Evolutionary conservation across 2,113 vertebrate genomes (phyloP).

Genomic region (Brachypodius melanocephalos): DNA sequence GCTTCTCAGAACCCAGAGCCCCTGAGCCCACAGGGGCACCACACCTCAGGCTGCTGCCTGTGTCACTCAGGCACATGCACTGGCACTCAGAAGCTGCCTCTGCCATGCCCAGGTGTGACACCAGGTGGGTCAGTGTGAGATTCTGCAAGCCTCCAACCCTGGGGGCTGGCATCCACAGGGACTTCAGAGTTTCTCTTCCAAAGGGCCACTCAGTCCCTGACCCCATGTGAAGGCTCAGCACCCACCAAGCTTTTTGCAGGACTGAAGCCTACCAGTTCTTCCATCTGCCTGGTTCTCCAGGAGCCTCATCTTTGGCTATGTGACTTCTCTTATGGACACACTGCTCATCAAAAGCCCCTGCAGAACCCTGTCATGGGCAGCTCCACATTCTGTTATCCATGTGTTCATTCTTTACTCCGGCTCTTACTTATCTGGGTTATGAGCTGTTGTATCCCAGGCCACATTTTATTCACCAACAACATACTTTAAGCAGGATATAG

Average conservation of each 20-base stretch:
- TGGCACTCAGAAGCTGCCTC: background rate
- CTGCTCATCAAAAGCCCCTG: background rate
- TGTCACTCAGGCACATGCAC: background rate
- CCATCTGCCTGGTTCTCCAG: background rate
- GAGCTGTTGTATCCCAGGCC: background rate
- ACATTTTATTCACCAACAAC: background rate
- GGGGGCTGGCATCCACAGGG: background rate
- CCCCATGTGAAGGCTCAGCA: background rate
- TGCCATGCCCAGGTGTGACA: background rate
- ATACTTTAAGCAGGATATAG: background rate
- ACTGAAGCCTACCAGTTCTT: background rate
- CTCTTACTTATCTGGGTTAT: background rate
- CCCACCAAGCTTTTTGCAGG: background rate
- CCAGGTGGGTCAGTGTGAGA: background rate
- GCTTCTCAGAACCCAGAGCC: background rate
- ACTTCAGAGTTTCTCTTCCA: background rate
- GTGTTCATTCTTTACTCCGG: background rate
- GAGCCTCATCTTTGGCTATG: background rate
- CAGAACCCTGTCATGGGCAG: background rate
- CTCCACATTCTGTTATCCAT: background rate
- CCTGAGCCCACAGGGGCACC: accelerated
- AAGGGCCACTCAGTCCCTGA: background rate
- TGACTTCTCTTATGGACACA: accelerated
- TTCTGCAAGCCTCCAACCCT: background rate
- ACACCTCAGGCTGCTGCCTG: accelerated